phyloP scores from a whole-genome alignment of 2,888 invertebrate species.

The Andrena fulva region DNA sequence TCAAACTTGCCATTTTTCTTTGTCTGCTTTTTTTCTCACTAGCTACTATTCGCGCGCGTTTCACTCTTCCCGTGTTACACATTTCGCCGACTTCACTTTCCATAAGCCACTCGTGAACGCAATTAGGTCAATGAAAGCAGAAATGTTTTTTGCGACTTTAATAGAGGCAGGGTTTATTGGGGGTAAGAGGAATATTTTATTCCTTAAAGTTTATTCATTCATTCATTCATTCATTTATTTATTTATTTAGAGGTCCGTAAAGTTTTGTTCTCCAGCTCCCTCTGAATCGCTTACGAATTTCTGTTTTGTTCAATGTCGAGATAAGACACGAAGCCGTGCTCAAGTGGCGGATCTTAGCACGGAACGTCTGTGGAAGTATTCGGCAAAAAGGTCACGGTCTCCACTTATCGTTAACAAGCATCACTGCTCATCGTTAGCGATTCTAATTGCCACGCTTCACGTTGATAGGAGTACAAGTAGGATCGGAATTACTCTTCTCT shows the following conservation, averaged over 20 bases:
- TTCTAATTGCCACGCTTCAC: constrained; percentile 29
- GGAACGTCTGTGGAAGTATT: constrained; percentile 19
- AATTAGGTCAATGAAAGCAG: background rate
- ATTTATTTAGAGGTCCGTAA: no score
- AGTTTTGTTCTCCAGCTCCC: background rate
- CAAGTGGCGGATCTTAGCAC: background rate
- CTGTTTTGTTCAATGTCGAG: background rate
- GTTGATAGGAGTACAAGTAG: background rate
- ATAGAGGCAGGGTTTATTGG: background rate
- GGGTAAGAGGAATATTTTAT: no score
- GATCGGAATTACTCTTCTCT: no score
- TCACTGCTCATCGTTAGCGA: constrained; percentile 23
- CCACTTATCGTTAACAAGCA: constrained; percentile 41
- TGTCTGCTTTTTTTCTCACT: background rate
- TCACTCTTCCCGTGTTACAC: background rate
- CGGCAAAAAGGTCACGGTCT: constrained; percentile 50
- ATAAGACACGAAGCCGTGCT: background rate
- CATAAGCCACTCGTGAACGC: background rate
- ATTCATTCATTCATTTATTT: no score
- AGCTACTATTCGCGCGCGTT: no score
- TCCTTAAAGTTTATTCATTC: background rate
- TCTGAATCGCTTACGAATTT: background rate
- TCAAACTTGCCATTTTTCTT: constrained; percentile 23
- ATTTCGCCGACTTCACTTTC: constrained; percentile 33
- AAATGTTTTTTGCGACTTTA: background rate